A percentile compares a stretch with the other conserved stretches of the same genome.
Evolutionary conservation across 2,888 invertebrate species (phyloP).

Genomic region (Monopis laevigella): DNA sequence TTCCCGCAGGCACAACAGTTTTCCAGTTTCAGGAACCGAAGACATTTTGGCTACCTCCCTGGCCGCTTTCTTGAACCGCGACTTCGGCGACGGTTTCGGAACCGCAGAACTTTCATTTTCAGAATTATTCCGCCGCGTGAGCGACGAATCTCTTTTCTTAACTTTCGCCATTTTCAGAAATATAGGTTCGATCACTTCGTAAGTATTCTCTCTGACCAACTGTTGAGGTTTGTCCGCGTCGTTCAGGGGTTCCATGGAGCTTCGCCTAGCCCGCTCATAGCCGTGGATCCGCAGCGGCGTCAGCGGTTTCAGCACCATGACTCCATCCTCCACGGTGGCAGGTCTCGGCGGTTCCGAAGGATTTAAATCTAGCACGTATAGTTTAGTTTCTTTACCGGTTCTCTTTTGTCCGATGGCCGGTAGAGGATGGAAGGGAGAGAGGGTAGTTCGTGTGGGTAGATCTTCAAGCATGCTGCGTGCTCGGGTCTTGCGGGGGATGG

Average conservation of each 20-base stretch:
- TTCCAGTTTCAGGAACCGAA: conserved; percentile 49
- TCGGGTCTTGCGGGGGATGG: conserved; percentile 42
- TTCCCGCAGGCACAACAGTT: conserved; percentile 46
- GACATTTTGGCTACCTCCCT: conserved; percentile 46
- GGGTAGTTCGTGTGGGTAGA: conserved; percentile 37
- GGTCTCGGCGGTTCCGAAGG: conserved; percentile 26
- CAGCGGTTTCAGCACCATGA: conserved; percentile 48
- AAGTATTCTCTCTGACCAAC: conserved; percentile 51
- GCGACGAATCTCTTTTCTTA: conserved; percentile 28
- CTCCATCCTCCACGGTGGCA: conserved; percentile 23
- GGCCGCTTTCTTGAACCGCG: conserved; percentile 53
- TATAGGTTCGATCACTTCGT: conserved; percentile 53
- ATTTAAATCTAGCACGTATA: conserved; percentile 48
- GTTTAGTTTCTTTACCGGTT: conserved; percentile 39
- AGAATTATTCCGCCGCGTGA: conserved; percentile 19
- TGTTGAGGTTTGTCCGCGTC: conserved; percentile 39
- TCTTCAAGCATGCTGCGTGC: conserved; percentile 53
- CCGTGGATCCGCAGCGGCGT: conserved; percentile 46
- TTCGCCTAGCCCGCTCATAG: conserved; percentile 27
- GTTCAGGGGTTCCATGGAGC: conserved; percentile 27
- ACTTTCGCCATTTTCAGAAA: conserved; percentile 34
- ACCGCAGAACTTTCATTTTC: conserved; percentile 16
- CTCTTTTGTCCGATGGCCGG: conserved; percentile 56
- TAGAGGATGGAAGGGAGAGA: conserved; percentile 56
- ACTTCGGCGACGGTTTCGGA: conserved; percentile 41